A percentile compares a stretch with the other conserved stretches of the same genome.
These are phyloP conservation scores for Mycetomoellerius zeteki DNA, from an alignment of 1,140 invertebrate species.

Conservation along the genomic window DNA sequence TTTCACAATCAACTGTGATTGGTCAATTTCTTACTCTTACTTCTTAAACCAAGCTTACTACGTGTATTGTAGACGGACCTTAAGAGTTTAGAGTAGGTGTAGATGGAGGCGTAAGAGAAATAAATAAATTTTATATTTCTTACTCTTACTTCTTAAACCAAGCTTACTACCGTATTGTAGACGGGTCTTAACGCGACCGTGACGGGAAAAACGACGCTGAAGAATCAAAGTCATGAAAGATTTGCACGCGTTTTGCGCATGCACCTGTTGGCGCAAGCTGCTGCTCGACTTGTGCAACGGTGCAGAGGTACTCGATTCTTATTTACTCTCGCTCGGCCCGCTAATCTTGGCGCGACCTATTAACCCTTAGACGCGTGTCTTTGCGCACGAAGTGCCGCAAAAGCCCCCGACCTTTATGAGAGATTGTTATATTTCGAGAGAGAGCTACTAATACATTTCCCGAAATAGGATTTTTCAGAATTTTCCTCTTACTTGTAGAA, in stretches of 20 bases:
- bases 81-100: too few species aligned
- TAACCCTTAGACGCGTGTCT: constrained; percentile 39
- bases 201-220: neutral
- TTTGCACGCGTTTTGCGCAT: constrained; percentile 70
- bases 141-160: too few species aligned
- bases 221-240: constrained; percentile 19
- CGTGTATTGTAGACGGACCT: too few species aligned
- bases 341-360: constrained; percentile 59
- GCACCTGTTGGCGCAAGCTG: constrained; percentile 75
- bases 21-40: too few species aligned
- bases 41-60: too few species aligned
- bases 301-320: constrained; percentile 36
- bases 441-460: neutral
- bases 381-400: neutral
- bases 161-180: too few species aligned
- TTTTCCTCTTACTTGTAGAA: neutral
- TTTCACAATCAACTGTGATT: too few species aligned
- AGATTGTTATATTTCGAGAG: constrained; percentile 23
- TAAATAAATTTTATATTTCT: too few species aligned
- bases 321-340: constrained; percentile 40
- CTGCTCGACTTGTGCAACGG: constrained; percentile 45
- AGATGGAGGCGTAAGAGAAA: too few species aligned
- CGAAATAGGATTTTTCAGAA: neutral
- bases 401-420: constrained; percentile 34
- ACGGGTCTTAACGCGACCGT: neutral